These are phyloP conservation scores for Leuciscus waleckii DNA, from an alignment of 2,797 vertebrate species.

Conservation along the genomic window DNA sequence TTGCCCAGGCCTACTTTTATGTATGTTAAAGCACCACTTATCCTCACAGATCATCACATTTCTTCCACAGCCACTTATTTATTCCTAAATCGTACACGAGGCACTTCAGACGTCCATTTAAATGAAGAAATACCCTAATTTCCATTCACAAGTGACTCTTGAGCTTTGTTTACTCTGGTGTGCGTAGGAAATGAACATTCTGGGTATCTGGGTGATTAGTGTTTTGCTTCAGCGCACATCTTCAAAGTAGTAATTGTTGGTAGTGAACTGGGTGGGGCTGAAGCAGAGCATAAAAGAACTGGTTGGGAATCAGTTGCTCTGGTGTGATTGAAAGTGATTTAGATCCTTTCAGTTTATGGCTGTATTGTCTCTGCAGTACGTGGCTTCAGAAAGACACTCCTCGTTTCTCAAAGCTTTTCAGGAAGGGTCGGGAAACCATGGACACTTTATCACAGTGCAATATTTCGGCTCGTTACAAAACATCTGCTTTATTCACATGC, in stretches of 20 bases:
- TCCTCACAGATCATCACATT: neutral
- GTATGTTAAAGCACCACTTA: neutral
- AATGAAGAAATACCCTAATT: constrained; percentile 5
- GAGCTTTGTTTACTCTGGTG: constrained; percentile 2
- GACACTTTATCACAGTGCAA: constrained; percentile 52
- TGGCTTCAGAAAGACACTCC: constrained; percentile 68
- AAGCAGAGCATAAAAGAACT: constrained; percentile 59
- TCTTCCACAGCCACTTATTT: neutral
- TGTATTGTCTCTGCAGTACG: constrained; percentile 70
- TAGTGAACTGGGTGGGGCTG: constrained; percentile 58
- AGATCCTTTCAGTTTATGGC: constrained; percentile 73
- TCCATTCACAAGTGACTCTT: constrained; percentile 18
- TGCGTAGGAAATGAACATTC: constrained; percentile 48
- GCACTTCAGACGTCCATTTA: constrained; percentile 12
- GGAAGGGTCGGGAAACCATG: constrained; percentile 35
- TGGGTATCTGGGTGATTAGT: constrained; percentile 49
- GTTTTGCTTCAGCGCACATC: constrained; percentile 58
- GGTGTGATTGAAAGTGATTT: constrained; percentile 73
- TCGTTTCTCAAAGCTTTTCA: constrained; percentile 63
- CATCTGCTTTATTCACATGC: constrained; percentile 68
- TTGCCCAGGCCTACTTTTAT: neutral
- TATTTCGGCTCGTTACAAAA: constrained; percentile 62
- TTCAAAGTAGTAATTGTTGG: constrained; percentile 63
- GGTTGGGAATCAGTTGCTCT: constrained; percentile 66
- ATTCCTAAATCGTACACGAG: neutral